phyloP scores from a whole-genome alignment of 2,888 invertebrate species.

The Lasioglossum villosulum region DNA sequence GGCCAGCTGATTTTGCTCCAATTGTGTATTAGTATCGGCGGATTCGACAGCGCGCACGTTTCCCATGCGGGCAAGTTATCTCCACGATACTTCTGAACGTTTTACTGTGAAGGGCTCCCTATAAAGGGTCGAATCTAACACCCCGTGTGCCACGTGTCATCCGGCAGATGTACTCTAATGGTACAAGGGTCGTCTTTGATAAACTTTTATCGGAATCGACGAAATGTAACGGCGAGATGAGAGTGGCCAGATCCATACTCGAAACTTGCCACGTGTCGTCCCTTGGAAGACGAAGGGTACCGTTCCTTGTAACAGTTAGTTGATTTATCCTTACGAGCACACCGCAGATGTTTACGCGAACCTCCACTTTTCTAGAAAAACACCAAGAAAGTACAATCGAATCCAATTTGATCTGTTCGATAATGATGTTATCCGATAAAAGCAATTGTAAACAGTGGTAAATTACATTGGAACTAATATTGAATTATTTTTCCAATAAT shows the following conservation, averaged over 20 bases:
- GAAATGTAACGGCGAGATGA: slow-evolving; percentile 30
- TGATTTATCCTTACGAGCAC: neutral
- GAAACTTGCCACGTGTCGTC: neutral
- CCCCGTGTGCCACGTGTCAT: slow-evolving; percentile 49
- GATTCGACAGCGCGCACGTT: slow-evolving; percentile 2
- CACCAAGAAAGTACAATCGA: neutral
- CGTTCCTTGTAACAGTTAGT: neutral
- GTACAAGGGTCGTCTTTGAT: slow-evolving; percentile 60
- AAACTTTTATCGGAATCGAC: slow-evolving; percentile 48
- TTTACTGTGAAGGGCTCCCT: slow-evolving; percentile 9
- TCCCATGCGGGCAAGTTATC: slow-evolving; percentile 28
- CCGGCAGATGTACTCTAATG: slow-evolving; percentile 54
- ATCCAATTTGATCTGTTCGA: neutral
- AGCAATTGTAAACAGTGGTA: neutral
- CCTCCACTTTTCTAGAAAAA: neutral
- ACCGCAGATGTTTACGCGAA: neutral
- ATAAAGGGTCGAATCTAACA: slow-evolving; percentile 52
- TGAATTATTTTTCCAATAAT: neutral
- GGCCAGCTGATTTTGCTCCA: neutral
- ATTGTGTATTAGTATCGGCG: neutral
- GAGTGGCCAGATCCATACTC: slow-evolving; percentile 1
- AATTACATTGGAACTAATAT: neutral
- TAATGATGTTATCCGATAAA: neutral
- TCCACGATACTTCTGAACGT: slow-evolving; percentile 12
- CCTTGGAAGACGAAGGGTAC: neutral